These are phyloP conservation scores for Microtus oregoni DNA, from an alignment of 2,113 vertebrate genomes.

Conservation along the genomic window DNA sequence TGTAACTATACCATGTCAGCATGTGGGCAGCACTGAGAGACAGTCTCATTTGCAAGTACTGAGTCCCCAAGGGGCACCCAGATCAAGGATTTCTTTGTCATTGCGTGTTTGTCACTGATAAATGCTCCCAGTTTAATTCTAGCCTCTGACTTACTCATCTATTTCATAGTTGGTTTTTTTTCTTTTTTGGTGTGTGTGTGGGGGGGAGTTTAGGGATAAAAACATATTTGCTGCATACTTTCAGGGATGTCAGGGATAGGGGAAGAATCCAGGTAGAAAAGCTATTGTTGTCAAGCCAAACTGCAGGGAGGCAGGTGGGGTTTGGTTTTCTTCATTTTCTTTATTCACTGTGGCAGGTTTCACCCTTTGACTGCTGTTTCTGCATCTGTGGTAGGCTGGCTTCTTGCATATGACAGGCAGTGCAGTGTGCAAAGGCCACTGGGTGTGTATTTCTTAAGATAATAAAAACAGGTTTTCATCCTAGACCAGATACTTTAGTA, in stretches of 20 bases:
- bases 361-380: neutral
- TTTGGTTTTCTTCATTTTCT: neutral
- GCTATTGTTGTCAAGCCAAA: neutral
- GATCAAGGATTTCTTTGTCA: constrained; percentile 5
- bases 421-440: neutral
- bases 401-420: neutral
- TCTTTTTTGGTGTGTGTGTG: neutral
- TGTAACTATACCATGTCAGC: constrained; percentile 50
- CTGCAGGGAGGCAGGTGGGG: neutral
- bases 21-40: constrained; percentile 49
- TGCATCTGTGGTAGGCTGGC: neutral
- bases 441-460: neutral
- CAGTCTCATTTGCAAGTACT: constrained; percentile 68
- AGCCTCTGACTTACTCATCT: neutral
- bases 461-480: neutral
- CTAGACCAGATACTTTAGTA: neutral
- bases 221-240: neutral
- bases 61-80: constrained; percentile 51
- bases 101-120: constrained; percentile 47
- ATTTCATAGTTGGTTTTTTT: neutral
- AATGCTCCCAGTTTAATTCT: neutral
- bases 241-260: neutral
- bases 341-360: neutral
- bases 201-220: neutral
- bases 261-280: neutral